Evolutionary conservation across 2,797 vertebrate genomes (phyloP).

Genomic region (Adrianichthys oophorus): DNA sequence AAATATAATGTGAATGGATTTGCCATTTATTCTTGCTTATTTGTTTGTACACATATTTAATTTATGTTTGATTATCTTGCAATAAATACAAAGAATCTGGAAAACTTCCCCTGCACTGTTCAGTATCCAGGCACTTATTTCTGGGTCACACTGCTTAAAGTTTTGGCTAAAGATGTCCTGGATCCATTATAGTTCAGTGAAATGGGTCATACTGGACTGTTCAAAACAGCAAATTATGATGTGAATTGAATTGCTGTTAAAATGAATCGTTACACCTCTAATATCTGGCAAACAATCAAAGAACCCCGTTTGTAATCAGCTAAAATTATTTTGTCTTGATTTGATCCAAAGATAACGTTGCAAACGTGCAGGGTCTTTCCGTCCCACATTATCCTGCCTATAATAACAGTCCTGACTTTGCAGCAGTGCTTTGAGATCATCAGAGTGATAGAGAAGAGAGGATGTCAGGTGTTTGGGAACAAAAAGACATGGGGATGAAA

Average conservation of each 20-base stretch:
- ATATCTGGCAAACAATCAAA: conserved; percentile 16
- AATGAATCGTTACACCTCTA: conserved; percentile 9
- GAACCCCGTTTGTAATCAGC: conserved; percentile 21
- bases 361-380: conserved; percentile 28
- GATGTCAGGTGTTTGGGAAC: conserved; percentile 71
- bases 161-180: too few species aligned
- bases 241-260: not conserved
- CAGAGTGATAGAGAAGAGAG: conserved; percentile 58
- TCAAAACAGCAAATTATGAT: too few species aligned
- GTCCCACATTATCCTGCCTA: conserved; percentile 35
- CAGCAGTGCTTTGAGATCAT: conserved; percentile 58
- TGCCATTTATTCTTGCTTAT: too few species aligned
- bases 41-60: too few species aligned
- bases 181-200: too few species aligned
- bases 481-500: conserved; percentile 70
- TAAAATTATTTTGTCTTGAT: conserved; percentile 39
- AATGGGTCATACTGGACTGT: too few species aligned
- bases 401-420: conserved; percentile 50
- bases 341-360: conserved; percentile 26
- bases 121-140: too few species aligned
- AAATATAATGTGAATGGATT: too few species aligned
- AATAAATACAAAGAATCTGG: too few species aligned
- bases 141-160: too few species aligned
- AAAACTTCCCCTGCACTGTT: too few species aligned
- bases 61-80: too few species aligned